A percentile compares a stretch with the other conserved stretches of the same genome.
phyloP scores from a whole-genome alignment of 2,797 vertebrate genomes.

The Artibeus jamaicensis region DNA sequence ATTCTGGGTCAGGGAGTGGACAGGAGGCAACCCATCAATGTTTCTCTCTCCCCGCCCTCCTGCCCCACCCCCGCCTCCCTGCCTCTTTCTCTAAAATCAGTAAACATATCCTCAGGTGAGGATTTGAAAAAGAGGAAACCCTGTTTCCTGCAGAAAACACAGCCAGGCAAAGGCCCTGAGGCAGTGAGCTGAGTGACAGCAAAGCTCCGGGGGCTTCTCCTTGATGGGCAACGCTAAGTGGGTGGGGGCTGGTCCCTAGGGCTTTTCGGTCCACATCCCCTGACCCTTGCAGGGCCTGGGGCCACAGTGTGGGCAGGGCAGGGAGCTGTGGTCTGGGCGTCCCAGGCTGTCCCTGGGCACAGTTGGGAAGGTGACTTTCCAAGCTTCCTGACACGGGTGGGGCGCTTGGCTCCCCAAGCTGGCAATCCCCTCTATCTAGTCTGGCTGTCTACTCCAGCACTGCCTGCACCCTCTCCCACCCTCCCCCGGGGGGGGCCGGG shows the following conservation, averaged over 20 bases:
- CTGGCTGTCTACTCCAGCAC: not conserved
- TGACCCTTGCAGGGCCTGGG: no score
- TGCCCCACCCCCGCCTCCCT: no score
- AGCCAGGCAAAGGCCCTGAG: not conserved
- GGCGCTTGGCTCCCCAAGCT: not conserved
- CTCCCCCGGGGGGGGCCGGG: not conserved
- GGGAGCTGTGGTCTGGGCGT: not conserved
- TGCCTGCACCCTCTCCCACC: no score
- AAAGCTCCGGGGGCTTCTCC: not conserved
- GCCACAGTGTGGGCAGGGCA: not conserved
- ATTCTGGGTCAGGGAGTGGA: no score
- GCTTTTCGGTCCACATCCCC: not conserved
- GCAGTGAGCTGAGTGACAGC: not conserved
- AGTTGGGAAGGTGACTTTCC: not conserved
- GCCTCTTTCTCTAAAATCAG: no score
- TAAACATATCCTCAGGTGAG: no score
- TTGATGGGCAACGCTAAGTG: not conserved
- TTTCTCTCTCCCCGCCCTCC: no score
- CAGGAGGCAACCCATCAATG: no score
- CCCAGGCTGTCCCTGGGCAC: not conserved
- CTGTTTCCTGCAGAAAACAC: no score
- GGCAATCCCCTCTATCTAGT: not conserved
- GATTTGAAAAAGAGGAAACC: not conserved
- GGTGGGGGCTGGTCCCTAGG: not conserved
- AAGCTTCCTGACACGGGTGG: not conserved